Evolutionary conservation across 2,888 invertebrate genomes (phyloP), one percentile per base, ranked within the genome.

Genomic region (Mechanitis mazaeus): DNA sequence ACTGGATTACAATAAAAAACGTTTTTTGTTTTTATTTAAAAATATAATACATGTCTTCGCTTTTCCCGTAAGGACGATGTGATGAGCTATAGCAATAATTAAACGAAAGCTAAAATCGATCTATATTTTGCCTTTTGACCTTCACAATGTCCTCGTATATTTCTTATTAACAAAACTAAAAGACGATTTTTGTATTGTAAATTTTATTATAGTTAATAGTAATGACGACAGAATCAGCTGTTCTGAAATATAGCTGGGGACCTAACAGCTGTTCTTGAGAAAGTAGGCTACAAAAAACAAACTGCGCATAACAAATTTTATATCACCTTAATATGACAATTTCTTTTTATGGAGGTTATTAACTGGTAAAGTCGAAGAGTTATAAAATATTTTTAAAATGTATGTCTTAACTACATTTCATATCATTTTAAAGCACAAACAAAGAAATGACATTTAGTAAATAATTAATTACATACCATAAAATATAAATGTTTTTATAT

Each of bases 261-360:
- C 75, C 71, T 77, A 83, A 84, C 87, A 87, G 86, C 87, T 87
- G 87, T 82, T 81, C 75, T 72, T 67, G 71, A 73, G 81, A 87
- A 86, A 86, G 84, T 85, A 76, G 84, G 67, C 64, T 69, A 68
- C 54, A 56, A 56, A 66, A 50, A 61, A 56, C 61, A 68, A 71
- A 74, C 72, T 70, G 71, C 70, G 69, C 69, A 71, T 65, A 68
- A 63, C 45, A 46, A 20, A 42, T 31, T 3, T 56, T 33, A 12
- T 38, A 38, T 45, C 11, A 45, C 28, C 45, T 28, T 20, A 56
- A 11, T 50, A 50, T 28, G 31, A 50, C 11, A 50, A 50, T 50
- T 5, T 31, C 6, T 50, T 31, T 50, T 50, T 50, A 31, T 9
- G 28, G 2, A 50, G 31, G 31, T 50, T 6, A 28, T 31, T 31